Evolutionary conservation across 2,888 invertebrate species (phyloP).

Genomic region (Geophilus truncorum): DNA sequence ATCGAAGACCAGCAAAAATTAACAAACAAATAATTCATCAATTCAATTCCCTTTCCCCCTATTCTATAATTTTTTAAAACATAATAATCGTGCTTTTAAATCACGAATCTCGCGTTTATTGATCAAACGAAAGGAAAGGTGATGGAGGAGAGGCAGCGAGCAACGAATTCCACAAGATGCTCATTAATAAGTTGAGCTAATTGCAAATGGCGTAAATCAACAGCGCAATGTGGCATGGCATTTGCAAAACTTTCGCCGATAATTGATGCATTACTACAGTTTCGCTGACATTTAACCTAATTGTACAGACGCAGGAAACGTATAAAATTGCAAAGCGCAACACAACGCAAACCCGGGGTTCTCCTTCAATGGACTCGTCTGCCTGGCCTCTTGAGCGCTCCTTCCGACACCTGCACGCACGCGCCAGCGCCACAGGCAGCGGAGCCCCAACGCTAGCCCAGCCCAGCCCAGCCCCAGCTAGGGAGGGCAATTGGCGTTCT

Average conservation of each 20-base stretch:
- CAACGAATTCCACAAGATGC: constrained; percentile 16
- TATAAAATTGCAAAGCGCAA: not conserved
- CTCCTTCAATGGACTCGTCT: constrained; percentile 25
- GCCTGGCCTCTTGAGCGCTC: constrained; percentile 22
- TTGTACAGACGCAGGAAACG: not conserved
- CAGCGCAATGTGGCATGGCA: not conserved
- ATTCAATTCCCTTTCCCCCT: not conserved
- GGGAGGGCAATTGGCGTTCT: constrained; percentile 1
- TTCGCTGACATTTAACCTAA: constrained; percentile 16
- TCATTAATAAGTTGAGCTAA: not conserved
- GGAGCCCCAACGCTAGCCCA: not conserved
- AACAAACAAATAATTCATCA: not conserved
- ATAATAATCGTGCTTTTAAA: not conserved
- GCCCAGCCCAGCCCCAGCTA: constrained; percentile 1
- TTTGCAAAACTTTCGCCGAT: not conserved
- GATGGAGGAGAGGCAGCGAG: not conserved
- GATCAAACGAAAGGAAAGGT: no score
- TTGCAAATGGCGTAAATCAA: not conserved
- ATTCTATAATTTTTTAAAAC: not conserved
- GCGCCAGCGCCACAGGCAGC: constrained; percentile 16
- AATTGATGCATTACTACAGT: not conserved
- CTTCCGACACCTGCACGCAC: constrained; percentile 25
- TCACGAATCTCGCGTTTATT: not conserved
- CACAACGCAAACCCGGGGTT: not conserved
- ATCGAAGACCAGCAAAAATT: not conserved